Conservation (phyloP, 1,140 invertebrate genomes). For the Drosophila lowei region DNA sequence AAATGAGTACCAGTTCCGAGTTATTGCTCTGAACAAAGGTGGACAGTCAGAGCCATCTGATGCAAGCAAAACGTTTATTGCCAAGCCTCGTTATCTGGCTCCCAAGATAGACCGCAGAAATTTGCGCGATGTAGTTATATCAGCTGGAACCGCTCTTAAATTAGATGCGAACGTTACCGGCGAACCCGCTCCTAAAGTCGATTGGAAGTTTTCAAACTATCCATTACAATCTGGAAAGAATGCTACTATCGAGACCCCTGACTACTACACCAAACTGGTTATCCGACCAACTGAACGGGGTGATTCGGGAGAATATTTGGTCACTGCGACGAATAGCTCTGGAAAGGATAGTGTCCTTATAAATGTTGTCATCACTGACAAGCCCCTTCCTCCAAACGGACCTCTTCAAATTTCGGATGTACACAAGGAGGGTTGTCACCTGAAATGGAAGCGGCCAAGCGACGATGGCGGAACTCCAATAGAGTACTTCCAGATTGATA, state of each 20-base stretch:
- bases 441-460: slow-evolving; percentile 96
- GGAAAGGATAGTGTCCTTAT: slow-evolving; percentile 95
- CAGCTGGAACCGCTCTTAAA: slow-evolving; percentile 95
- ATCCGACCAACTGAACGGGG: slow-evolving; percentile 91
- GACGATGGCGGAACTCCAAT: slow-evolving; percentile 95
- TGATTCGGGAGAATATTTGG: slow-evolving; percentile 95
- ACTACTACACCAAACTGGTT: slow-evolving; percentile 94
- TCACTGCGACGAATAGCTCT: slow-evolving; percentile 92
- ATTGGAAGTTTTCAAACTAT: slow-evolving; percentile 91
- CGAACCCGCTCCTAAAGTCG: slow-evolving; percentile 94
- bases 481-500: slow-evolving; percentile 97
- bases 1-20: slow-evolving; percentile 99
- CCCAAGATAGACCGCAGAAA: slow-evolving; percentile 98
- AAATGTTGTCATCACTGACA: slow-evolving; percentile 95
- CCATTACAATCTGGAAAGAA: slow-evolving; percentile 84
- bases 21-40: slow-evolving; percentile 97
- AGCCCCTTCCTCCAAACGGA: slow-evolving; percentile 93
- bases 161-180: slow-evolving; percentile 95
- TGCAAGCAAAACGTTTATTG: slow-evolving; percentile 93
- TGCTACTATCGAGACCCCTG: slow-evolving; percentile 91
- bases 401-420: slow-evolving; percentile 94
- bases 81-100: slow-evolving; percentile 95
- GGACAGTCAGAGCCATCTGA: slow-evolving; percentile 95
- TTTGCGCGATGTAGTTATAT: slow-evolving; percentile 93
- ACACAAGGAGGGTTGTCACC: slow-evolving; percentile 95